Evolutionary conservation across 2,113 vertebrate genomes (phyloP).

Genomic region (Callopanchax toddi): DNA sequence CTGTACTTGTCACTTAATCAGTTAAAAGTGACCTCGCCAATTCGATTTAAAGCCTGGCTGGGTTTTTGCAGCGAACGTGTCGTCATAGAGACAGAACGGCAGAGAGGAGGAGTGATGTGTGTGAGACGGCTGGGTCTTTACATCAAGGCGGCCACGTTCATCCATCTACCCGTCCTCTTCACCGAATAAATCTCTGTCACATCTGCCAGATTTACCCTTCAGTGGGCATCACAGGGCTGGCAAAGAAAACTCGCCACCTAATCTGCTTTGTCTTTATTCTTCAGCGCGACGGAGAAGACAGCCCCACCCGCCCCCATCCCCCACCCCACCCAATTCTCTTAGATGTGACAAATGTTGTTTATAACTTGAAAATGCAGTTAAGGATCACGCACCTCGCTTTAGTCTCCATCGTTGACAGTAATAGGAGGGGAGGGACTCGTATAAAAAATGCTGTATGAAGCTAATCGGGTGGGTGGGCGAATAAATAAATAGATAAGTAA

Average conservation of each 20-base stretch:
- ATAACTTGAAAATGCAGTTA: slow-evolving; percentile 31
- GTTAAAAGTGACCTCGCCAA: slow-evolving; percentile 56
- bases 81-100: slow-evolving; percentile 25
- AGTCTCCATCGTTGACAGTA: slow-evolving; percentile 23
- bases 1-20: slow-evolving; percentile 44
- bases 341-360: slow-evolving; percentile 30
- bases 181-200: slow-evolving; percentile 55
- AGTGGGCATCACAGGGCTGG: slow-evolving; percentile 31
- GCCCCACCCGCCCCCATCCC: slow-evolving; percentile 3
- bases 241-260: slow-evolving; percentile 10
- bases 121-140: slow-evolving; percentile 24
- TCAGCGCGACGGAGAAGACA: slow-evolving; percentile 35
- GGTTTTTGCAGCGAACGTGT: slow-evolving; percentile 44
- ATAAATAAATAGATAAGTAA: slow-evolving; percentile 8
- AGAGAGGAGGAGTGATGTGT: slow-evolving; percentile 29
- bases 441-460: slow-evolving; percentile 50
- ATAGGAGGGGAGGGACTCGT: slow-evolving; percentile 22
- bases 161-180: slow-evolving; percentile 46
- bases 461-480: slow-evolving; percentile 14
- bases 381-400: slow-evolving; percentile 32
- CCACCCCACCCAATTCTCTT: too few species aligned
- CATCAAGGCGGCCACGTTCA: slow-evolving; percentile 52
- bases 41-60: slow-evolving; percentile 65
- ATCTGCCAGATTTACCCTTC: slow-evolving; percentile 70
- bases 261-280: slow-evolving; percentile 5